A percentile compares a stretch with the other conserved stretches of the same genome.
phyloP scores from a whole-genome alignment of 2,888 invertebrate genomes.

The Melipona bicolor region DNA sequence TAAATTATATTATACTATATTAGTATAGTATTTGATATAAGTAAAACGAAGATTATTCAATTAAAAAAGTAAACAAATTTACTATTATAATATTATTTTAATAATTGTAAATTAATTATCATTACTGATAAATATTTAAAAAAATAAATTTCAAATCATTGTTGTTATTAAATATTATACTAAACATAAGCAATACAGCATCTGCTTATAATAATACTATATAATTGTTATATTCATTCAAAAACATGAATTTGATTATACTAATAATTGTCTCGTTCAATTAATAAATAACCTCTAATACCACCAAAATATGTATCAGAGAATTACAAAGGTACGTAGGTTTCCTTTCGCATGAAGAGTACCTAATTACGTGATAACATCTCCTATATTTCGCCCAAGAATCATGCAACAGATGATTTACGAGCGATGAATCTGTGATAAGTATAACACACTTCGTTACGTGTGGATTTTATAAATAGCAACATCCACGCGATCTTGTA shows the following conservation, averaged over 20 bases:
- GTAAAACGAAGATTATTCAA: too few species aligned
- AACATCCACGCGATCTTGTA: constrained; percentile 50
- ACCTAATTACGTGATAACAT: constrained; percentile 6
- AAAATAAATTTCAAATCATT: too few species aligned
- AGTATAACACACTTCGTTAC: constrained; percentile 22
- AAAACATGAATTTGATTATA: not conserved
- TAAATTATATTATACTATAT: too few species aligned
- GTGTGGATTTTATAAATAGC: constrained; percentile 58
- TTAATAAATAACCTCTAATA: not conserved
- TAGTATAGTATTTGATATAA: too few species aligned
- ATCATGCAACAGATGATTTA: constrained; percentile 64
- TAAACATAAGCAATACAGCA: too few species aligned
- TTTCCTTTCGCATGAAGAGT: not conserved
- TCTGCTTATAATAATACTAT: too few species aligned
- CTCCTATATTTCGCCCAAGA: constrained; percentile 2
- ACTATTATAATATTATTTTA: too few species aligned
- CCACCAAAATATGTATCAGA: not conserved
- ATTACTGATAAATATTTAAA: too few species aligned
- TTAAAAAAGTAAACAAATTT: too few species aligned
- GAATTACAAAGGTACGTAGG: not conserved
- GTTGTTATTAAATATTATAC: too few species aligned
- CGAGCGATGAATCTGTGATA: constrained; percentile 48
- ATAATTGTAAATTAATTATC: too few species aligned
- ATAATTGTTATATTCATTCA: not conserved
- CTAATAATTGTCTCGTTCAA: not conserved